Evolutionary conservation across 1,140 invertebrate species (phyloP).

Genomic region (Holcopasites calliopsidis): DNA sequence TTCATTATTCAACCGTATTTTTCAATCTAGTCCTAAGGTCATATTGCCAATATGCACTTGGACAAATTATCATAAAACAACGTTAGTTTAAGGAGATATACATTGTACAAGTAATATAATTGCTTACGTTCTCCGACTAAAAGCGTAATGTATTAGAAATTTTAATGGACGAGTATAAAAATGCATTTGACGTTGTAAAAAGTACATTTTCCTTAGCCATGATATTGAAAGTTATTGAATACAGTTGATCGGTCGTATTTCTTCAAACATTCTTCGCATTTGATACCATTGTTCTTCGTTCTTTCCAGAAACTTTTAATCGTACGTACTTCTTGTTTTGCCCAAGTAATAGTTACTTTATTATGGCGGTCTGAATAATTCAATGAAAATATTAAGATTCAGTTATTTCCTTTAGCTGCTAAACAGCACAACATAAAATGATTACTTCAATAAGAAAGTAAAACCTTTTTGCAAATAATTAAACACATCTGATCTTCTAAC

Average conservation of each 20-base stretch:
- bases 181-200: not conserved
- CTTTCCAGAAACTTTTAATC: conserved; percentile 40
- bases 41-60: not conserved
- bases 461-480: not conserved
- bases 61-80: not conserved
- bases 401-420: no score
- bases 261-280: conserved; percentile 1
- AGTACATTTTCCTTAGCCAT: not conserved
- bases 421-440: no score
- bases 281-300: not conserved
- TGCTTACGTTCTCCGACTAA: not conserved
- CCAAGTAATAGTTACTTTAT: no score
- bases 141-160: not conserved
- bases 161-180: not conserved
- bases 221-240: not conserved
- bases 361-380: no score
- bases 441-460: not conserved
- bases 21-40: not conserved
- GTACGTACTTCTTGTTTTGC: no score
- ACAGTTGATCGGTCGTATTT: not conserved
- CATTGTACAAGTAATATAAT: not conserved
- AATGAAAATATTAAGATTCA: no score
- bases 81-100: not conserved
- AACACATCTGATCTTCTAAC: not conserved
- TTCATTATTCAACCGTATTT: not conserved